phyloP scores from a whole-genome alignment of 1,140 invertebrate genomes.

The Gryon sp. region DNA sequence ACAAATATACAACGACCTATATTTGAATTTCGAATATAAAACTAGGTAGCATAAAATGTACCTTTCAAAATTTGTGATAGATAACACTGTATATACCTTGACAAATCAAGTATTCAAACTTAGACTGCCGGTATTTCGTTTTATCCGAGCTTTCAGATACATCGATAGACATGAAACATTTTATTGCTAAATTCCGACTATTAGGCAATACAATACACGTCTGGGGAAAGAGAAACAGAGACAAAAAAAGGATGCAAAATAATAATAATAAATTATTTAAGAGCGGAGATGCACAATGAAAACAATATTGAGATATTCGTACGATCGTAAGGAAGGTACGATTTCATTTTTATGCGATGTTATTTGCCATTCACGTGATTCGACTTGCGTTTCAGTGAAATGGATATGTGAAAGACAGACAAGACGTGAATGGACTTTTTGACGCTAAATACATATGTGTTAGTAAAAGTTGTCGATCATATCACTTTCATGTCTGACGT shows the following conservation, averaged over 20 bases:
- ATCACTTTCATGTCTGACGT: constrained; percentile 27
- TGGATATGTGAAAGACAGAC: constrained; percentile 14
- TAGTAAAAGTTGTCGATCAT: constrained; percentile 45
- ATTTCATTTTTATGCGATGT: constrained; percentile 13
- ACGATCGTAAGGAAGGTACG: not conserved
- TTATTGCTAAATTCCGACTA: constrained; percentile 22
- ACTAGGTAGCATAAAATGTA: constrained; percentile 42
- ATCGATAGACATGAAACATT: constrained; percentile 27
- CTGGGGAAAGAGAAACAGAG: too few species aligned
- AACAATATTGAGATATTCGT: constrained; percentile 1
- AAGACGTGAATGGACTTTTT: constrained; percentile 22
- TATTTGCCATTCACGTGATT: constrained; percentile 5
- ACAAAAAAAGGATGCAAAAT: too few species aligned
- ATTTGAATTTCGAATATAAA: constrained; percentile 45
- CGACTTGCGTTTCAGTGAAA: not conserved
- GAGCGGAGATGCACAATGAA: not conserved
- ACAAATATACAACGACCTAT: constrained; percentile 51
- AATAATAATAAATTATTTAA: constrained; percentile 16
- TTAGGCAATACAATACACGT: not conserved
- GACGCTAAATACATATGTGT: constrained; percentile 23
- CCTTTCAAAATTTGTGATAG: constrained; percentile 48
- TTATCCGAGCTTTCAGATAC: constrained; percentile 1
- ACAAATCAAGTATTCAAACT: constrained; percentile 46
- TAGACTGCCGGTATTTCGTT: constrained; percentile 19
- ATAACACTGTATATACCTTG: constrained; percentile 35